Evolutionary conservation across 2,888 invertebrate species (phyloP).

Genomic region (Agrilus cyanescens): DNA sequence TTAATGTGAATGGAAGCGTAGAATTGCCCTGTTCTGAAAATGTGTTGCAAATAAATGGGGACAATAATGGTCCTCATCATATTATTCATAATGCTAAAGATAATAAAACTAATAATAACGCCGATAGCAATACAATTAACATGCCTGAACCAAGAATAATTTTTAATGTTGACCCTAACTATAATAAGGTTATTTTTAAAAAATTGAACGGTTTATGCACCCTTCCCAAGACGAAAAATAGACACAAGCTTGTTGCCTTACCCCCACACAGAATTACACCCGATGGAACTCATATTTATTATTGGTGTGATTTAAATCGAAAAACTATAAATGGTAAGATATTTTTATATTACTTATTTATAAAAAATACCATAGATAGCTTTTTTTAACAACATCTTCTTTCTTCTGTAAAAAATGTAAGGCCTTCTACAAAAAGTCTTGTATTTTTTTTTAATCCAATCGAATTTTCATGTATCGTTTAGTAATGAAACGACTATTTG

Average conservation of each 20-base stretch:
- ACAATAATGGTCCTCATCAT: constrained; percentile 1
- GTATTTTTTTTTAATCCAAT: too few species aligned
- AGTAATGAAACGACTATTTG: too few species aligned
- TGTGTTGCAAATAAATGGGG: constrained; percentile 11
- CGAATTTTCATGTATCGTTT: too few species aligned
- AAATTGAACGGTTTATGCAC: constrained; percentile 41
- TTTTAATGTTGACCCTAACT: constrained; percentile 30
- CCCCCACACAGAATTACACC: constrained; percentile 68
- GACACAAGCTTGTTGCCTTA: constrained; percentile 30
- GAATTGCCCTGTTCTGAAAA: constrained; percentile 50
- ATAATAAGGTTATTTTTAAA: constrained; percentile 28
- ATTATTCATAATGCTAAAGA: constrained; percentile 1
- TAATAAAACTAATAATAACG: constrained; percentile 10
- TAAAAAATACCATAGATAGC: constrained; percentile 4
- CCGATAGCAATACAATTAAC: constrained; percentile 11
- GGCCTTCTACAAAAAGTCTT: too few species aligned
- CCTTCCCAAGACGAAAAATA: constrained; percentile 34
- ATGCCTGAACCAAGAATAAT: constrained; percentile 17
- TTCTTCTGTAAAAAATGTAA: too few species aligned
- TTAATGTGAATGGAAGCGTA: constrained; percentile 55
- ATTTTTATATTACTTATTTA: not conserved
- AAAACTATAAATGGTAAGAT: constrained; percentile 41
- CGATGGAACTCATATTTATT: constrained; percentile 75
- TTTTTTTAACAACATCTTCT: not conserved
- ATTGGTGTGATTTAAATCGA: constrained; percentile 74